Conservation (phyloP, 2,113 vertebrate species). For the Dryoscopus gambensis region DNA sequence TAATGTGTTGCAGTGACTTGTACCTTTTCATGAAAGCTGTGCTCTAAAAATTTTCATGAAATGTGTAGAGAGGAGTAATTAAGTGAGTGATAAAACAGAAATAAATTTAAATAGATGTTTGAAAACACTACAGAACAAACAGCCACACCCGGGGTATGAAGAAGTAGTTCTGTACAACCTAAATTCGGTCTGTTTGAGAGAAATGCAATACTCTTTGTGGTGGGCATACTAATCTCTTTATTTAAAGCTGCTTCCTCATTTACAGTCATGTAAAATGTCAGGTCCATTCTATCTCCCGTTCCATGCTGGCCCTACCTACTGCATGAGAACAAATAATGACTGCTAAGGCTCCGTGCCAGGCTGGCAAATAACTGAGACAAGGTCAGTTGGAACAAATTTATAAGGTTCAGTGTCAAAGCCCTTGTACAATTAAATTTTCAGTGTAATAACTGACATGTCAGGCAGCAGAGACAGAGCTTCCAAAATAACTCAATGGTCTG, state of each 20-base stretch:
- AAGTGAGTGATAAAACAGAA: slow-evolving; percentile 16
- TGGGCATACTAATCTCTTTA: slow-evolving; percentile 37
- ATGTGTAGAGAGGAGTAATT: slow-evolving; percentile 17
- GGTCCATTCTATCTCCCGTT: not conserved
- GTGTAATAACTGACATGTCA: slow-evolving; percentile 18
- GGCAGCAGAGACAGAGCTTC: slow-evolving; percentile 41
- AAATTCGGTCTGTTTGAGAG: slow-evolving; percentile 33
- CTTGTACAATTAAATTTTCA: slow-evolving; percentile 57
- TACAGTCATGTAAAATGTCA: slow-evolving; percentile 35
- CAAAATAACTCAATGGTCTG: slow-evolving; percentile 61
- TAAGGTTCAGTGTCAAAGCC: slow-evolving; percentile 45
- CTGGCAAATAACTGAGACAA: slow-evolving; percentile 67
- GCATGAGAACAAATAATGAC: slow-evolving; percentile 51
- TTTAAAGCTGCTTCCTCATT: slow-evolving; percentile 53
- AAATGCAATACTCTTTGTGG: slow-evolving; percentile 12
- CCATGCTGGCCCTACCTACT: not conserved
- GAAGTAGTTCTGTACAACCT: slow-evolving; percentile 19
- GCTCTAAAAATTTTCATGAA: not conserved
- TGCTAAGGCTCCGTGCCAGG: slow-evolving; percentile 10
- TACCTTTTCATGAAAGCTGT: not conserved
- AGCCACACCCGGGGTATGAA: not conserved
- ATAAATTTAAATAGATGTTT: slow-evolving; percentile 35
- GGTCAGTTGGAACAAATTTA: slow-evolving; percentile 69
- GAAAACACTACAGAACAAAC: slow-evolving; percentile 45
- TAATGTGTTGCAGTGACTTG: not conserved